Base-by-base conservation (phyloP, 2,888 invertebrate species). In the Endomychus coccineus region DNA sequence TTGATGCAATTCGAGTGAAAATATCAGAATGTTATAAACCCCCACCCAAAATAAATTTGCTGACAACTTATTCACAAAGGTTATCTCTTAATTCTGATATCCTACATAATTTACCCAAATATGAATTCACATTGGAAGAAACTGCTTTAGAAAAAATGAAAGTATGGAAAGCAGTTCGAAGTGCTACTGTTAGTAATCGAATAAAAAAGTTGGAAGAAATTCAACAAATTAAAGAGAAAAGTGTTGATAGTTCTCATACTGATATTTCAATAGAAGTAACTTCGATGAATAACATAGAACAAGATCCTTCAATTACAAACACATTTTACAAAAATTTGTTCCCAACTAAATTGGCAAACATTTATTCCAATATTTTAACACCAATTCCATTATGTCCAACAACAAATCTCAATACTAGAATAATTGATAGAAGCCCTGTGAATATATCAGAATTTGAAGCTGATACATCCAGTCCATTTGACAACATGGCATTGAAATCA, bases 381-480 rank as follows among this genome's bases (percentile, higher is more conserved):
- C 69, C 69, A 16, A 67, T 67, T 50, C 64, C 66, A 17, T 63
- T 62, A 42, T 58, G n/a, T 10, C 32, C 14, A 30, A 24, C 13
- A 23, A 12, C 29, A 34, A 42, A 42, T 36, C 29, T 34, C 23
- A 50, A 46, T 29, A 44, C 27, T 34, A 51, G 48, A 32, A 36
- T 50, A 16, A 49, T 41, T 16, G 56, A 57, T 44, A 58, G 57
- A 40, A 63, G 60, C 37, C 58, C 64, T 3, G 64, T 55, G 62
- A 74, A 66, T 64, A 70, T 75, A 58, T 82, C 81, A 44, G 91
- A 92, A 64, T 94, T 94, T 70, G 92, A 92, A 65, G 80, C 84
- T 59, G 90, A 90, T 59, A 88, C 85, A 31, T 87, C 88, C 34
- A 90, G 88, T 62, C 92, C 92, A 0, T 94, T 94, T 68, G 92